Percentiles rank a stretch among this genome's conserved stretches.
phyloP scores from a whole-genome alignment of 2,113 vertebrate species.

The Pseudorectes ferrugineus region DNA sequence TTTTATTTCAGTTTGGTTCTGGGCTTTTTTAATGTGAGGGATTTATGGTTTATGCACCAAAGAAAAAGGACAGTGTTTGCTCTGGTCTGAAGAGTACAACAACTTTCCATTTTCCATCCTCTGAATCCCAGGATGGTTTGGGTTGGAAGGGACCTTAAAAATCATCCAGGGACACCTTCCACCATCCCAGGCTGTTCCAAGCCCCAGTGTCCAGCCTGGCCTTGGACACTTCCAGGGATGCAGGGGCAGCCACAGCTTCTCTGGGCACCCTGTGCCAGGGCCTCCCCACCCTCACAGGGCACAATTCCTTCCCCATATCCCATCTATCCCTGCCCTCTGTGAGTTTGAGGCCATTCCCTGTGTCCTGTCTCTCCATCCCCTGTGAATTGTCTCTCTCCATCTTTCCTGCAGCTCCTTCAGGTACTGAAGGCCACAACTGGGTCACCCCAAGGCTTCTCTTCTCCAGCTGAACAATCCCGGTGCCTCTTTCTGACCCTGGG shows the following conservation, averaged over 20 bases:
- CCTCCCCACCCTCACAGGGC: accelerated
- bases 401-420: neutral
- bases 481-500: neutral
- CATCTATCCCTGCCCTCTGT: neutral
- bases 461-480: neutral
- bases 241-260: neutral
- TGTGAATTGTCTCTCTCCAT: neutral
- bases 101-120: neutral
- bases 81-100: neutral
- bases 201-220: neutral
- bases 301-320: neutral
- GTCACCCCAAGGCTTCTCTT: neutral
- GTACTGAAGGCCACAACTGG: neutral
- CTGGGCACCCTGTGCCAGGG: accelerated
- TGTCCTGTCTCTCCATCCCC: neutral
- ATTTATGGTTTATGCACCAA: neutral
- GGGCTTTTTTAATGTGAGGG: neutral
- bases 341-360: neutral
- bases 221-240: neutral
- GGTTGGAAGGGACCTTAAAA: neutral
- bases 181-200: neutral
- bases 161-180: accelerated
- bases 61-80: neutral
- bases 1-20: neutral
- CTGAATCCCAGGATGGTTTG: neutral